Base-by-base conservation (phyloP, 1,140 invertebrate species). In the Ceratina japonica region DNA sequence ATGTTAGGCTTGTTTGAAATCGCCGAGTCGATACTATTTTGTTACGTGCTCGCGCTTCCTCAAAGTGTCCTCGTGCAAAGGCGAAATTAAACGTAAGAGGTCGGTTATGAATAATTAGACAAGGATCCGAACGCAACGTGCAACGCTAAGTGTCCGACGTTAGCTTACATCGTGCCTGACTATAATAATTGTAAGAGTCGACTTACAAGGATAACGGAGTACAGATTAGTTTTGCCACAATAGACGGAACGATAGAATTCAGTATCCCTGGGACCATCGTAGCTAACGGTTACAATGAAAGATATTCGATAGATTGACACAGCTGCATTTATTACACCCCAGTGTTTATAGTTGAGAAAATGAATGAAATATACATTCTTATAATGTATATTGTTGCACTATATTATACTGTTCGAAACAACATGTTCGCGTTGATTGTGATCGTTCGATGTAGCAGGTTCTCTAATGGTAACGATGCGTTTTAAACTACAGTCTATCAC, bases 91-190 rank as follows among this genome's bases (percentile, higher is more conserved):
- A 18, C 37, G 61, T 70, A 62, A 72, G 31, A 37, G 54, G 52
- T 24, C 27, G 54, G 44, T 61, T 66, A 59, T 49, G 22, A 62
- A 44, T 62, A 51, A 61, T 63, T 52, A 63, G 27, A 70, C 0
- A 31, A 70, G 13, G 44, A 61, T 59, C 44, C 20, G 10, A 44
- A 70, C 13, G 18, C 12, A n/a, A 73, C 13, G 51, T 18, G 49
- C 27, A 20, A 10, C 22, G 58, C 15, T 20, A 62, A 70, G n/a
- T 52, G 44, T 63, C n/a, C 16, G 22, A 31, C 5, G 18, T 61
- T 76, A 72, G 58, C 16, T 77, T 71, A 71, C 72, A 72, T 78
- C 69, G 75, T 78, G 75, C 75, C 75, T 78, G 59, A 78, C 37
- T 44, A 44, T 44, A 44, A 3, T 44, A 78, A 72, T 64, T 78